These are phyloP conservation scores for Pomacea canaliculata DNA, from an alignment of 2,888 invertebrate genomes.

Conservation along the genomic window DNA sequence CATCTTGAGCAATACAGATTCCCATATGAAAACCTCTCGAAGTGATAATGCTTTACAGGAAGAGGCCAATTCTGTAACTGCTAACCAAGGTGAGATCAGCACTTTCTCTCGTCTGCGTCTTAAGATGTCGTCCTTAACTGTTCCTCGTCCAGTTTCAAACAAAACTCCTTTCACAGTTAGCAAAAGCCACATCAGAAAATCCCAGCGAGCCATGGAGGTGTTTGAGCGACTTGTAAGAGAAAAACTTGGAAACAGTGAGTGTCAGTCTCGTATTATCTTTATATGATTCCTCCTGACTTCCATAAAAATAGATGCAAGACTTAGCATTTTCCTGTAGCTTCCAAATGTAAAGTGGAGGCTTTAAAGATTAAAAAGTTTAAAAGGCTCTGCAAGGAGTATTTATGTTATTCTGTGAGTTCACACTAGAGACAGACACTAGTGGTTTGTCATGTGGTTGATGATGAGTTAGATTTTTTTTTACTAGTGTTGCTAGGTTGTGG, in stretches of 20 bases:
- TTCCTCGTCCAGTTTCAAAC: slow-evolving; percentile 25
- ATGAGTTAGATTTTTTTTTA: no score
- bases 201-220: slow-evolving; percentile 52
- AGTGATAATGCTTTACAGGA: slow-evolving; percentile 44
- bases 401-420: no score
- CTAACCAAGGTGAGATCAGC: slow-evolving; percentile 27
- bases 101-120: slow-evolving; percentile 38
- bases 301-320: no score
- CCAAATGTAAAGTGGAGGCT: no score
- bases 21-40: slow-evolving; percentile 53
- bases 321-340: no score
- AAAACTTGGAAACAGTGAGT: slow-evolving; percentile 44
- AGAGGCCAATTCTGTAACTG: background rate
- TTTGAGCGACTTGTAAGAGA: slow-evolving; percentile 49
- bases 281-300: slow-evolving; percentile 37
- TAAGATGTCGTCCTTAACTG: slow-evolving; percentile 36
- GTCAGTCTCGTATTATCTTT: slow-evolving; percentile 54
- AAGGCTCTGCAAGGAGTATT: no score
- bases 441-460: no score
- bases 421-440: no score
- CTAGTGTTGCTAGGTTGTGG: no score
- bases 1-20: slow-evolving; percentile 34
- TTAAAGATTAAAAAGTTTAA: no score
- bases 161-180: slow-evolving; percentile 15
- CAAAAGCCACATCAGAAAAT: slow-evolving; percentile 44